Evolutionary conservation across 1,140 invertebrate genomes (phyloP), one percentile per base, ranked within the genome.

Genomic region (Helicoverpa armigera): DNA sequence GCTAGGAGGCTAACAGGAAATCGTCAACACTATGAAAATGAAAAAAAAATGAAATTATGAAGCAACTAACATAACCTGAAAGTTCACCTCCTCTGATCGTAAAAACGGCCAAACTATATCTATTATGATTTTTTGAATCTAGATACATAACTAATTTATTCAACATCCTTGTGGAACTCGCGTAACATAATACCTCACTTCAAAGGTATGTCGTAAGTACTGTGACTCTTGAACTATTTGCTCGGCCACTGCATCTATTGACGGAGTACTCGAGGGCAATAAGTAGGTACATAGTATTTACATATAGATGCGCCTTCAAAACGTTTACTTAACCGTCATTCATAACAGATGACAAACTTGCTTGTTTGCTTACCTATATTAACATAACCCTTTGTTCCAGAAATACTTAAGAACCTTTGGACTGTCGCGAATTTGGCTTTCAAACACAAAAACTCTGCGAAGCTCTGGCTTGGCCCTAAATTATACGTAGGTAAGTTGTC

Each of bases 401-500:
- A 90, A 85, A 91, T 93, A 31, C 82, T 89, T 2, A 83, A 83
- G 51, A 92, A 90, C 70, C 67, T 93, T 7, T 80, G 92, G 77
- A 79, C 88, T 4, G 78, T 93, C 31, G 91, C 88, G 48, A 5
- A 73, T 7, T 43, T 92, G n/a, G 87, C 89, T 2, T 80, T 85
- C 11, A 86, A 89, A 78, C 69, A 91, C 35, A 90, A 90, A 70
- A 88, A 91, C n/a, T 85, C 78, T 56, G 88, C 87, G 1, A 92
- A 92, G 79, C 18, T 93, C 54, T 93, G 92, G 92, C 85, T 92
- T 29, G 92, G 92, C 5, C 88, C 91, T 0, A 92, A 93, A 84
- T 72, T 93, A 16, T 93, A 93, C 61, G 86, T 93, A 7, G 92
- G 92, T 92, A 84, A 86, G 90, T 87, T 63, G 5, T 35, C n/a